Percentiles rank a stretch among this genome's conserved stretches.
Conservation (phyloP, 2,888 invertebrate species). For the Urechis unicinctus region DNA sequence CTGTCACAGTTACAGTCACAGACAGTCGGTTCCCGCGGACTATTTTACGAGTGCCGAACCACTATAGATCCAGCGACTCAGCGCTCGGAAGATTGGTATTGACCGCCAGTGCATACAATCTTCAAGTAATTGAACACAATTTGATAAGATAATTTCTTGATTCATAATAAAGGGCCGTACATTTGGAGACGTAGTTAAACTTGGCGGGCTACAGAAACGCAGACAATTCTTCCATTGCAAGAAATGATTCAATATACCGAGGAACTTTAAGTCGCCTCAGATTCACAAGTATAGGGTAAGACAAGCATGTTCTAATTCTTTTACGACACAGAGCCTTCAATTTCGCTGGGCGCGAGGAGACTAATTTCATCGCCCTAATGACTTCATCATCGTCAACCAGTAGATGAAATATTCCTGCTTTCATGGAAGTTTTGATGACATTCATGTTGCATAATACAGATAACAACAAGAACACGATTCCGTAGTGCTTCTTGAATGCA, state of each 20-base stretch:
- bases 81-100: no score
- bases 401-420: conserved; percentile 6
- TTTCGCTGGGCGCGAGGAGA: conserved; percentile 1
- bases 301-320: conserved; percentile 4
- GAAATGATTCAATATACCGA: conserved; percentile 7
- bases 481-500: conserved; percentile 9
- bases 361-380: background rate
- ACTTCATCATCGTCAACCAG: conserved; percentile 5
- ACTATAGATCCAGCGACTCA: no score
- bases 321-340: conserved; percentile 10
- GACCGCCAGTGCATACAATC: no score
- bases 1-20: no score
- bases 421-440: conserved; percentile 2
- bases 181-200: no score
- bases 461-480: conserved; percentile 4
- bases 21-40: no score
- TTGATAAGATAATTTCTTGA: no score
- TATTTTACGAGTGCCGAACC: no score
- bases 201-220: no score
- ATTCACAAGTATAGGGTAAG: conserved; percentile 1
- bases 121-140: no score
- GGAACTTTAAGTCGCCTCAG: conserved; percentile 8
- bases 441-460: conserved; percentile 6
- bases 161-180: no score
- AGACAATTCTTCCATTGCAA: conserved; percentile 13